phyloP scores from a whole-genome alignment of 2,797 vertebrate species.

The Sebastolobus altivelis region DNA sequence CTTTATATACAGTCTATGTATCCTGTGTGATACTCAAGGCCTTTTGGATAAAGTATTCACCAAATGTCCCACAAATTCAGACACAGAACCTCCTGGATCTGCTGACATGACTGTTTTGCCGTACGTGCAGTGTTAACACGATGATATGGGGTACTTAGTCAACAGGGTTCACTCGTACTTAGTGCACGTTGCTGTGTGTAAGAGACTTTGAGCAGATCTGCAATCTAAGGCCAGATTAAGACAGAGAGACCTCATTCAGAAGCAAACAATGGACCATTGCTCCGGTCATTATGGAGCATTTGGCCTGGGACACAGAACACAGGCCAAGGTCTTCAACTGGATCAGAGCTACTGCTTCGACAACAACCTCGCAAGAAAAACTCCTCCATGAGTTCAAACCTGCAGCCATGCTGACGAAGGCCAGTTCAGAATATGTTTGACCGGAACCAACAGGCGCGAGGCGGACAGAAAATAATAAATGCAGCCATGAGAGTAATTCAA shows the following conservation, averaged over 20 bases:
- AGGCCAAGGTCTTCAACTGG: constrained; percentile 58
- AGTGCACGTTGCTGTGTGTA: constrained; percentile 62
- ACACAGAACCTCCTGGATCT: constrained; percentile 2
- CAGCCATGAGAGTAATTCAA: constrained; percentile 42
- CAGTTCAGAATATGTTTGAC: constrained; percentile 14
- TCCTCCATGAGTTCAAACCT: constrained; percentile 38
- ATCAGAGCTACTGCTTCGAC: constrained; percentile 51
- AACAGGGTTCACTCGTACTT: constrained; percentile 57
- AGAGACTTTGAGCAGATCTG: constrained; percentile 83
- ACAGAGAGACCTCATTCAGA: constrained; percentile 82
- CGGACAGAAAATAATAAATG: constrained; percentile 45
- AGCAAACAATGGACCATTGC: constrained; percentile 85
- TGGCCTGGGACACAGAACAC: constrained; percentile 74
- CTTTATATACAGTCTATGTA: too few species aligned
- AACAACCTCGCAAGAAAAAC: constrained; percentile 41
- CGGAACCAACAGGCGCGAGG: not conserved
- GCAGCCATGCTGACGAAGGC: constrained; percentile 26
- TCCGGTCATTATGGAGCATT: constrained; percentile 79
- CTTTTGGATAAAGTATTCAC: not conserved
- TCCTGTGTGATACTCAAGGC: not conserved
- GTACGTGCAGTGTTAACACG: constrained; percentile 31
- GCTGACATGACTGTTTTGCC: constrained; percentile 47
- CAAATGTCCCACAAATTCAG: not conserved
- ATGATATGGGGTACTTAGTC: constrained; percentile 49
- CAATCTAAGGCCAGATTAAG: constrained; percentile 81